Percentiles rank a stretch among this genome's conserved stretches.
phyloP scores from a whole-genome alignment of 2,888 invertebrate species.

The Lymantria dispar region DNA sequence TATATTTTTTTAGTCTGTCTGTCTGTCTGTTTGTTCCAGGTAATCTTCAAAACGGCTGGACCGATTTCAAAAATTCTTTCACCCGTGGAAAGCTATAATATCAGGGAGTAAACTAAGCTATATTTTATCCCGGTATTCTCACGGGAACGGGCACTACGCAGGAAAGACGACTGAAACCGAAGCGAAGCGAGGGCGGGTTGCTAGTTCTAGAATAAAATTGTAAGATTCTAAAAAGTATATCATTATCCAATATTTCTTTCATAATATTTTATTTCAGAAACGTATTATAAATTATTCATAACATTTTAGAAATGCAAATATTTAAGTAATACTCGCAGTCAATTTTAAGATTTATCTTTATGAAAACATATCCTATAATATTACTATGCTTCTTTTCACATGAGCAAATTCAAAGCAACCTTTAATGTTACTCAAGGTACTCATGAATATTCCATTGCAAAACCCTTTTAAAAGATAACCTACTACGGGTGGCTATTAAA shows the following conservation, averaged over 20 bases:
- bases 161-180: too few relatives aligned
- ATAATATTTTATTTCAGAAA: conserved; percentile 13
- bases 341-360: conserved; percentile 47
- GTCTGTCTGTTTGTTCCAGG: too few relatives aligned
- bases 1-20: too few relatives aligned
- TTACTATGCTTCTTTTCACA: conserved; percentile 55
- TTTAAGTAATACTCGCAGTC: conserved; percentile 35
- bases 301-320: conserved; percentile 27
- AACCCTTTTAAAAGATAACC: conserved; percentile 60
- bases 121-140: too few relatives aligned
- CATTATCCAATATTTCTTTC: conserved; percentile 4
- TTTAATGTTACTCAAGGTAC: conserved; percentile 64
- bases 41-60: too few relatives aligned
- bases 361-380: conserved; percentile 39
- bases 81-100: too few relatives aligned
- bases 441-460: conserved; percentile 66
- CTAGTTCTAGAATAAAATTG: too few relatives aligned
- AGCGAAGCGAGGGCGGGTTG: too few relatives aligned
- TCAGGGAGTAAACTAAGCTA: too few relatives aligned
- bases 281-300: conserved; percentile 19
- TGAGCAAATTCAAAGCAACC: conserved; percentile 66
- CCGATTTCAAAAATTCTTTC: too few relatives aligned
- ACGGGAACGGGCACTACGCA: too few relatives aligned
- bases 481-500: conserved; percentile 43
- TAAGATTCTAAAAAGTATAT: too few relatives aligned